These are phyloP conservation scores for Nomada ruficornis DNA, from an alignment of 2,888 invertebrate genomes.

Conservation along the genomic window DNA sequence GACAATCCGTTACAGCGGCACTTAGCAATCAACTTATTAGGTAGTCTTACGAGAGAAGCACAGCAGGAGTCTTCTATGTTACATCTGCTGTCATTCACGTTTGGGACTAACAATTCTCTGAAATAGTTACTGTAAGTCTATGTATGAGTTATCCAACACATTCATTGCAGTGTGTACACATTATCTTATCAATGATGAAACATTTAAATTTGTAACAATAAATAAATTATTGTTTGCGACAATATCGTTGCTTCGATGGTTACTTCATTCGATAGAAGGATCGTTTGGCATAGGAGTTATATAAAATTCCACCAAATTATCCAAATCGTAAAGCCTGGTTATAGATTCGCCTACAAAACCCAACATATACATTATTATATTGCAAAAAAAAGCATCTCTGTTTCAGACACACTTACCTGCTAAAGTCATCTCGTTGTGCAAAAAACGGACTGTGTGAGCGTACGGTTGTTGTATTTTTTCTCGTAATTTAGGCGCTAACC, in stretches of 20 bases:
- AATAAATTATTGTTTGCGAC: slow-evolving; percentile 75
- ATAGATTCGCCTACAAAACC: slow-evolving; percentile 80
- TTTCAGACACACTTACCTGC: slow-evolving; percentile 73
- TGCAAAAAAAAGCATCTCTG: not conserved
- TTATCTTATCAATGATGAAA: slow-evolving; percentile 53
- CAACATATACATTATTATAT: slow-evolving; percentile 17
- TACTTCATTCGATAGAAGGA: slow-evolving; percentile 69
- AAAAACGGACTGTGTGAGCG: slow-evolving; percentile 81
- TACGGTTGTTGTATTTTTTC: slow-evolving; percentile 82
- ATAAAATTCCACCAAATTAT: slow-evolving; percentile 83
- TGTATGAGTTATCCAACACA: slow-evolving; percentile 52
- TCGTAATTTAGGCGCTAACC: slow-evolving; percentile 78
- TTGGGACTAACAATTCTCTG: slow-evolving; percentile 45
- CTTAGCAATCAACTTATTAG: slow-evolving; percentile 51
- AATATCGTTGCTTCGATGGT: slow-evolving; percentile 39
- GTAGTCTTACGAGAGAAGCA: slow-evolving; percentile 48
- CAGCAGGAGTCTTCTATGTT: slow-evolving; percentile 52
- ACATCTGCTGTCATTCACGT: slow-evolving; percentile 40
- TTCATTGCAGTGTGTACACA: slow-evolving; percentile 56
- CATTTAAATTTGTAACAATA: slow-evolving; percentile 63
- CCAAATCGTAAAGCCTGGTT: slow-evolving; percentile 81
- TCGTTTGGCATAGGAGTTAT: slow-evolving; percentile 78
- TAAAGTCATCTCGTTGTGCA: slow-evolving; percentile 82
- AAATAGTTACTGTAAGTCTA: slow-evolving; percentile 37
- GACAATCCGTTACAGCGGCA: slow-evolving; percentile 57